A percentile compares a stretch with the other conserved stretches of the same genome.
phyloP scores from a whole-genome alignment of 2,888 invertebrate genomes.

The Platerodrilus igneus region DNA sequence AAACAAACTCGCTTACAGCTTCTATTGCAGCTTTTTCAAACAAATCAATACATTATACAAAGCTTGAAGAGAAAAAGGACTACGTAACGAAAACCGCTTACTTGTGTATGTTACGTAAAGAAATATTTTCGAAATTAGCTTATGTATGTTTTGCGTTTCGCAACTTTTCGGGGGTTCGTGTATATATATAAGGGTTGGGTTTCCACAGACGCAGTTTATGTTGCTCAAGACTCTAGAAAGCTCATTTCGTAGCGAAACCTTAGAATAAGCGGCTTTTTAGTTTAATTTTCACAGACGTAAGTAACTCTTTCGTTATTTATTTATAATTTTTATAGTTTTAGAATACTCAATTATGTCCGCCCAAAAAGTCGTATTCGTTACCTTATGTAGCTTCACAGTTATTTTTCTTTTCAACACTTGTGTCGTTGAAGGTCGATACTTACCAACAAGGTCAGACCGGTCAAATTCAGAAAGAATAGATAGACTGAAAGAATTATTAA shows the following conservation, averaged over 20 bases:
- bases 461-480: conserved; percentile 52
- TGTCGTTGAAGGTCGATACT: conserved; percentile 47
- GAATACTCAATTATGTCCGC: conserved; percentile 20
- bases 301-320: conserved; percentile 2
- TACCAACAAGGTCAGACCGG: conserved; percentile 53
- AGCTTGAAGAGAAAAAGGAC: no score
- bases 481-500: conserved; percentile 52
- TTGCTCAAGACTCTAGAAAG: conserved; percentile 9
- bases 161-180: conserved; percentile 6
- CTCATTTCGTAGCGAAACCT: not conserved
- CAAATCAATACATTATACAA: no score
- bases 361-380: conserved; percentile 17
- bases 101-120: conserved; percentile 19
- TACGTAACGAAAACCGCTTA: no score
- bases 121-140: conserved; percentile 8
- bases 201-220: conserved; percentile 6
- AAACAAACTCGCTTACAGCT: no score
- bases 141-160: conserved; percentile 10
- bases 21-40: no score
- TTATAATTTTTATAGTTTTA: conserved; percentile 6
- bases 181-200: conserved; percentile 9
- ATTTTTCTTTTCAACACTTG: conserved; percentile 45
- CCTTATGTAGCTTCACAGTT: conserved; percentile 24
- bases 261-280: not conserved
- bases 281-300: not conserved